Evolutionary conservation across 2,113 vertebrate genomes (phyloP).

Genomic region (Brachyhypopomus gauderio): DNA sequence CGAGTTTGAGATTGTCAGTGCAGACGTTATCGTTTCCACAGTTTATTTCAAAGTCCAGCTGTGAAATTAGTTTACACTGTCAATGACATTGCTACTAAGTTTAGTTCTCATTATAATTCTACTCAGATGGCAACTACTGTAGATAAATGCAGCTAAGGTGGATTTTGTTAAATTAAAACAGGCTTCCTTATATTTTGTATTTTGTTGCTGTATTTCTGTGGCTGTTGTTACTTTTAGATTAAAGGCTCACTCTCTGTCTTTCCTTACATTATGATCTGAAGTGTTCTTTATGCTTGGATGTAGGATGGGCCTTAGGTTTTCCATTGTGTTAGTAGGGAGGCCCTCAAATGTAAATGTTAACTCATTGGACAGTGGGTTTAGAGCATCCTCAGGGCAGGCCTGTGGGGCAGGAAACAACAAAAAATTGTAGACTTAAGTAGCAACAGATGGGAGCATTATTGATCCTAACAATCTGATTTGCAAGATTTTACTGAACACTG

Average conservation of each 20-base stretch:
- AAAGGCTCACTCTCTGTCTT: not conserved
- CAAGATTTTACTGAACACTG: no score
- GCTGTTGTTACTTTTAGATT: not conserved
- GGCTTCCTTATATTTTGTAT: no score
- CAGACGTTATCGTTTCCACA: constrained; percentile 79
- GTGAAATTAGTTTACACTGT: constrained; percentile 30
- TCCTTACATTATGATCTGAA: constrained; percentile 61
- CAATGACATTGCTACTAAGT: not conserved
- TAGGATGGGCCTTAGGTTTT: constrained; percentile 60
- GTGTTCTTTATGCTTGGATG: constrained; percentile 44
- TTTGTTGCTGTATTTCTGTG: no score
- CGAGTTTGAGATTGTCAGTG: constrained; percentile 76
- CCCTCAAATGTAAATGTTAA: constrained; percentile 68
- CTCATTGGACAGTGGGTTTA: constrained; percentile 67
- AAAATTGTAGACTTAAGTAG: no score
- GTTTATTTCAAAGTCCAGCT: constrained; percentile 84
- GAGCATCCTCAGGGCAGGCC: constrained; percentile 72
- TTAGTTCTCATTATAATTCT: no score
- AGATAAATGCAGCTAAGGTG: no score
- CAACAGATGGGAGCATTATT: no score
- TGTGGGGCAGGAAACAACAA: constrained; percentile 31
- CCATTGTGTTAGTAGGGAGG: not conserved
- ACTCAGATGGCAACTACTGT: no score
- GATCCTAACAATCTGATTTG: no score
- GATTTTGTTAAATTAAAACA: no score